Percentiles rank a stretch among this genome's conserved stretches.
phyloP scores from a whole-genome alignment of 64 coral and sea anemone genomes.

The Montipora cactus region DNA sequence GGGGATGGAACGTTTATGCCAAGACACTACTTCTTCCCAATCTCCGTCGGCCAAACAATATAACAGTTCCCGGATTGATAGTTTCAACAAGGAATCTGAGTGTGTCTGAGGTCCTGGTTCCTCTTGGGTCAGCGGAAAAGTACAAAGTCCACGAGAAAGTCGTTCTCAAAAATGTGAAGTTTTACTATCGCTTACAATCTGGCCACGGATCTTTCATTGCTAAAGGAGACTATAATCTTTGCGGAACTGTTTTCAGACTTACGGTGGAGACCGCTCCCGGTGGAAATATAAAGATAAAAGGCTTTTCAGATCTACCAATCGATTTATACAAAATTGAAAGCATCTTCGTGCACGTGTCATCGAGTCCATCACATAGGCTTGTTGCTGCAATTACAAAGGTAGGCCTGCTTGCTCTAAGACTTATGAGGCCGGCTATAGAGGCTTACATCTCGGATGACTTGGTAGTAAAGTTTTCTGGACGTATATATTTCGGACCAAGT shows the following conservation, averaged over 20 bases:
- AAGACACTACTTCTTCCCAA: slow-evolving; percentile 52
- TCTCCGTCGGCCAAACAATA: slow-evolving; percentile 15
- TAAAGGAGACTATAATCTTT: slow-evolving; percentile 77
- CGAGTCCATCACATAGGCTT: slow-evolving; percentile 41
- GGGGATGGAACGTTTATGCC: slow-evolving; percentile 64
- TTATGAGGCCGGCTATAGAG: slow-evolving; percentile 76
- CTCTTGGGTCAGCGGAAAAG: slow-evolving; percentile 63
- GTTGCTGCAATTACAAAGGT: slow-evolving; percentile 50
- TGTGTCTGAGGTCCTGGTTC: slow-evolving; percentile 57
- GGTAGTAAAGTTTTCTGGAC: slow-evolving; percentile 79
- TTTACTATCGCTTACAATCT: slow-evolving; percentile 70
- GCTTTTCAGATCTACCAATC: slow-evolving; percentile 69
- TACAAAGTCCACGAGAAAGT: slow-evolving; percentile 85
- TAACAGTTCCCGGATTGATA: slow-evolving; percentile 59
- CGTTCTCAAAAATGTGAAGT: slow-evolving; percentile 70
- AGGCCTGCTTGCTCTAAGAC: slow-evolving; percentile 68
- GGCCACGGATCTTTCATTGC: slow-evolving; percentile 79
- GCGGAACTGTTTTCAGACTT: slow-evolving; percentile 78
- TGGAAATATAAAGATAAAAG: slow-evolving; percentile 69
- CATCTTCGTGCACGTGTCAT: slow-evolving; percentile 60
- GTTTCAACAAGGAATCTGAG: slow-evolving; percentile 23
- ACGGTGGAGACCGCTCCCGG: slow-evolving; percentile 52
- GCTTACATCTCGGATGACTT: slow-evolving; percentile 72
- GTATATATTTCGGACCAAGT: slow-evolving; percentile 53
- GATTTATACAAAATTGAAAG: slow-evolving; percentile 81